Conservation (phyloP, 37 sponge, comb jelly and placozoan species). For the Eunapius fragilis region DNA sequence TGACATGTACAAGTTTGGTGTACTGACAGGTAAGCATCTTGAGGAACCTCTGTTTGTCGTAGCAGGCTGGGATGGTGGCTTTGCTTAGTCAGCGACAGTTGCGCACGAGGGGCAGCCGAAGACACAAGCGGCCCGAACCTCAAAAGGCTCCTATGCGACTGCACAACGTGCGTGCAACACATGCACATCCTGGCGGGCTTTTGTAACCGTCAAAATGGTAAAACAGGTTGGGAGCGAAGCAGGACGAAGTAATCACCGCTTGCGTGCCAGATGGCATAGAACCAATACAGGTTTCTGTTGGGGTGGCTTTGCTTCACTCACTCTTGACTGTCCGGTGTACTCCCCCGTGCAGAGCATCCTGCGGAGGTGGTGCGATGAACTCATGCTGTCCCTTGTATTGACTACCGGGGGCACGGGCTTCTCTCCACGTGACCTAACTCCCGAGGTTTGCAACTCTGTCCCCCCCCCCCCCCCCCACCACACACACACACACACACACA, state of each 20-base stretch:
- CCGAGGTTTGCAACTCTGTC: conserved; percentile 53
- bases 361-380: conserved; percentile 66
- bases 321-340: no score
- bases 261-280: conserved; percentile 71
- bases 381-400: conserved; percentile 70
- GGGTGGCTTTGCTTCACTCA: no score
- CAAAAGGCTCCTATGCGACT: conserved; percentile 10
- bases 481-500: not conserved
- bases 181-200: no score
- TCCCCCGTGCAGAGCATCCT: conserved; percentile 32
- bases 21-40: conserved; percentile 10
- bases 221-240: conserved; percentile 14
- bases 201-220: not conserved
- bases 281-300: conserved; percentile 64
- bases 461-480: not conserved
- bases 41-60: not conserved
- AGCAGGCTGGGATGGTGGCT: not conserved
- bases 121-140: conserved; percentile 91
- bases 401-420: conserved; percentile 99
- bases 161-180: not conserved
- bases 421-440: conserved; percentile 93
- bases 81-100: conserved; percentile 87
- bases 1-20: not conserved
- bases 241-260: conserved; percentile 13
- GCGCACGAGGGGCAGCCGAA: conserved; percentile 65